Base-by-base conservation (phyloP, 2,113 vertebrate genomes). In the Parus major region DNA sequence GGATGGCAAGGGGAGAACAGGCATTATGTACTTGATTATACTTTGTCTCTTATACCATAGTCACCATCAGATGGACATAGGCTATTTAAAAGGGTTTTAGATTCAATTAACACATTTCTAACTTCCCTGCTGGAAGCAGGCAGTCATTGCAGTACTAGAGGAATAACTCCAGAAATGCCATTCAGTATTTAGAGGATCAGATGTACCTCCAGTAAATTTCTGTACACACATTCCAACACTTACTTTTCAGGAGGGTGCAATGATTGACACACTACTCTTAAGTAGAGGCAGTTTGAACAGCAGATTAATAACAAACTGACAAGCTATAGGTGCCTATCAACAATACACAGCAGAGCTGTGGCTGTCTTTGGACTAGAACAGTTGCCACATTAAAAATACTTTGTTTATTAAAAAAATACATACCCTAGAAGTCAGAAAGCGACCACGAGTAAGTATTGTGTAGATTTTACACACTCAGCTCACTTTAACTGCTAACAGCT, bases 401-500 rank as follows among this genome's bases (percentile, higher is more conserved):
- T 65, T 42, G 61, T 80, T 91, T 76, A 65, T 81, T 19, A 65
- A 88, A 75, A 71, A 59, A 85, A 63, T n/a, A 44, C 64, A 69
- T 69, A 61, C n/a, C 11, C 13, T 8, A 82, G 39, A 39, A 41
- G 27, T 41, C 57, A 86, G 57, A 44, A 88, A 44, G n/a, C 87
- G 63, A 78, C 12, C 36, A 44, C 7, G 10, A 55, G 24, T 44
- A 46, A 70, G 42, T 70, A 35, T 10, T 13, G 24, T 52, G 36
- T 31, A 71, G 25, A 47, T 49, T 31, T 88, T 81, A 83, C 57
- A 76, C 15, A 29, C 52, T 82, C 44, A 83, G 61, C 29, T 77
- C 70, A 77, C 78, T 93, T 88, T 56, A 93, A 9, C 17, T 92
- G 82, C 73, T 95, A 90, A 94, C 12, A 42, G 46, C 59, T 79